Evolutionary conservation across 2,797 vertebrate species (phyloP).

Genomic region (Amniataba percoides): DNA sequence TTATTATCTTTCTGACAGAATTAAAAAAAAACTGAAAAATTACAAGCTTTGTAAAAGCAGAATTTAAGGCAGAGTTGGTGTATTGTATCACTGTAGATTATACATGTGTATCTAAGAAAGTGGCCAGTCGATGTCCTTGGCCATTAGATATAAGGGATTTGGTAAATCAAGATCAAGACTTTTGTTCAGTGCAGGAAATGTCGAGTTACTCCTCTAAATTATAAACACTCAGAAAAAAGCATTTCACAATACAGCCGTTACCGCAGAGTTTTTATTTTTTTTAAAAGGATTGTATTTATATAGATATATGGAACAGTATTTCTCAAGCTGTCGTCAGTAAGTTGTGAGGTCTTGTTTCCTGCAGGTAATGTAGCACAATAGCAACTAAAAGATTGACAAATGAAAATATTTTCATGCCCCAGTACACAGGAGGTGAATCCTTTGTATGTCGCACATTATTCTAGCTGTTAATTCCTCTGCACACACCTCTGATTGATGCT

Average conservation of each 20-base stretch:
- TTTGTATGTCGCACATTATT: slow-evolving; percentile 39
- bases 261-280: too few species aligned
- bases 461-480: slow-evolving; percentile 23
- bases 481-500: slow-evolving; percentile 37
- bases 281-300: too few species aligned
- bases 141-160: background rate
- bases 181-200: slow-evolving; percentile 9
- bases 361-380: background rate
- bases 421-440: slow-evolving; percentile 6
- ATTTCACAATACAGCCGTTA: background rate
- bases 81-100: too few species aligned
- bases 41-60: too few species aligned
- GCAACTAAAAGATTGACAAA: background rate
- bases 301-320: too few species aligned
- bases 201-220: background rate
- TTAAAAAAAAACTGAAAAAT: too few species aligned
- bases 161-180: background rate
- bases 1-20: too few species aligned
- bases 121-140: too few species aligned
- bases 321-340: too few species aligned
- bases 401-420: background rate
- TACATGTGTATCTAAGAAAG: too few species aligned
- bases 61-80: too few species aligned
- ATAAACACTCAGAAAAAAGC: background rate
- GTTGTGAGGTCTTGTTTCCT: background rate